Evolutionary conservation across 2,888 invertebrate species (phyloP).

Genomic region (Phyto melanocephala): DNA sequence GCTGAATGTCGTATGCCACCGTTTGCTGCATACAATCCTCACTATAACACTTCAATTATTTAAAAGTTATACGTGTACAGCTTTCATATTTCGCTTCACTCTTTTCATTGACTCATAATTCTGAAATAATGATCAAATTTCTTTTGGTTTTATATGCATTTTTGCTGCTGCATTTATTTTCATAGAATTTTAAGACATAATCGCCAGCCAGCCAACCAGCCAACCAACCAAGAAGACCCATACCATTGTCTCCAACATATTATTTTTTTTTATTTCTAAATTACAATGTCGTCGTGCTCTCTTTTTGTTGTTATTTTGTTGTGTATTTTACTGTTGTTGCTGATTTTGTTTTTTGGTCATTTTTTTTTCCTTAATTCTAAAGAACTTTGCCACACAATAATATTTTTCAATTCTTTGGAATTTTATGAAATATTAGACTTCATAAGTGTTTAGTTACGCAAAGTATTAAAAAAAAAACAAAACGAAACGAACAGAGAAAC

Average conservation of each 20-base stretch:
- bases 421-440: slow-evolving; percentile 62
- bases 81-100: too few species aligned
- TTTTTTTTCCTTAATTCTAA: slow-evolving; percentile 48
- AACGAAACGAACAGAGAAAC: neutral
- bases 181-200: slow-evolving; percentile 1
- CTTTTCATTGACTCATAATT: neutral
- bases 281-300: slow-evolving; percentile 24
- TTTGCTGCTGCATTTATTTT: slow-evolving; percentile 31
- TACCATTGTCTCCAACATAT: slow-evolving; percentile 36
- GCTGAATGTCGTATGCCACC: too few species aligned
- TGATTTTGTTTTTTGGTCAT: slow-evolving; percentile 24
- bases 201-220: neutral
- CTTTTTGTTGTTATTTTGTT: neutral
- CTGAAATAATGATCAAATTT: slow-evolving; percentile 53
- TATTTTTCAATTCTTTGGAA: slow-evolving; percentile 52
- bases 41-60: too few species aligned
- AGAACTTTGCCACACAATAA: slow-evolving; percentile 55
- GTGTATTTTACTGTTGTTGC: neutral
- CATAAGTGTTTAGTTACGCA: slow-evolving; percentile 58
- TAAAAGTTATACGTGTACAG: too few species aligned
- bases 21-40: too few species aligned
- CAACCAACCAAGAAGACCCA: slow-evolving; percentile 10
- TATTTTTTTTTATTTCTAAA: slow-evolving; percentile 10
- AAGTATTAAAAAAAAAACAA: slow-evolving; percentile 33
- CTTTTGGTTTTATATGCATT: slow-evolving; percentile 6